Conservation (phyloP, 2,113 vertebrate species). For the Neomonachus schauinslandi region DNA sequence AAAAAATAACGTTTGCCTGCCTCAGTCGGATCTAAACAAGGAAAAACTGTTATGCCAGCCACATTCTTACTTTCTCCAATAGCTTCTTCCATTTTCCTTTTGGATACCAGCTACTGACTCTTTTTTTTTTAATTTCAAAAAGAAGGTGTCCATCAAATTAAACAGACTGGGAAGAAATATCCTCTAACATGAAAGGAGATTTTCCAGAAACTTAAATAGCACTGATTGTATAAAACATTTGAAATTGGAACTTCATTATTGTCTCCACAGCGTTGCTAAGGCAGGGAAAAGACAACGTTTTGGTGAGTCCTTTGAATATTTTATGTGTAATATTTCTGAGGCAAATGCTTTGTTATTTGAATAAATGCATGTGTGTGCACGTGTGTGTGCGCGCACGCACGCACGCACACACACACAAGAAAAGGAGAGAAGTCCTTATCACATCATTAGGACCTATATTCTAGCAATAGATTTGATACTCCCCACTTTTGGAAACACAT, state of each 20-base stretch:
- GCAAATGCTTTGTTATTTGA: background rate
- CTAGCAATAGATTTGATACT: background rate
- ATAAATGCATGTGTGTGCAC: background rate
- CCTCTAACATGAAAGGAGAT: background rate
- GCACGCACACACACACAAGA: background rate
- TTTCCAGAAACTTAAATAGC: constrained; percentile 6
- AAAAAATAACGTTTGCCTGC: constrained; percentile 27
- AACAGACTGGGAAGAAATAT: background rate
- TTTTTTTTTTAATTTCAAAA: background rate
- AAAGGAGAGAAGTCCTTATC: background rate
- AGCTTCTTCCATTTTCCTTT: constrained; percentile 13
- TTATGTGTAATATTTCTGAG: background rate
- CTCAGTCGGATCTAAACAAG: constrained; percentile 50
- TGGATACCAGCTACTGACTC: background rate
- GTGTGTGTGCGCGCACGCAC: no score
- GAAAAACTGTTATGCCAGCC: background rate
- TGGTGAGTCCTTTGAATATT: background rate
- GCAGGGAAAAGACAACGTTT: background rate
- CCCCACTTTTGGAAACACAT: background rate
- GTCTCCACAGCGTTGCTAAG: background rate
- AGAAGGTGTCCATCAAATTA: background rate
- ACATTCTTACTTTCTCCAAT: background rate
- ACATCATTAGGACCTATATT: background rate
- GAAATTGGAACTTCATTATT: constrained; percentile 31
- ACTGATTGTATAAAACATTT: background rate